Percentiles rank a stretch among this genome's conserved stretches.
Conservation (phyloP, 2,888 invertebrate species). For the Abrostola triplasia region DNA sequence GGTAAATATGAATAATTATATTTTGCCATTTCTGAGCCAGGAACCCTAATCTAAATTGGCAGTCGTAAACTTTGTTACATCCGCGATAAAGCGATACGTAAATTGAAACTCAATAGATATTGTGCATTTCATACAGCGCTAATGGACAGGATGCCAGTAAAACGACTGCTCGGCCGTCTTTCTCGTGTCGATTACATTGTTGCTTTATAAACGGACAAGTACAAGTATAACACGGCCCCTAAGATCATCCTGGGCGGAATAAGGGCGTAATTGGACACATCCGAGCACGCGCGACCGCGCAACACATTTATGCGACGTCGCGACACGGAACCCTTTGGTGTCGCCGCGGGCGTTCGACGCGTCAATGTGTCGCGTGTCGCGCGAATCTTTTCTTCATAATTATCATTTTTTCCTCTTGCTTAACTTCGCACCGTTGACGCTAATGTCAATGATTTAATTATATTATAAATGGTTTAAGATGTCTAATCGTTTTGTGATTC, state of each 20-base stretch:
- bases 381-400: slow-evolving; percentile 20
- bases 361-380: slow-evolving; percentile 22
- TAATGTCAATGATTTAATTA: slow-evolving; percentile 23
- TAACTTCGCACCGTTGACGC: slow-evolving; percentile 3
- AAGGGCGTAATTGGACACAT: slow-evolving; percentile 64
- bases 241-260: slow-evolving; percentile 46
- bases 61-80: slow-evolving; percentile 1
- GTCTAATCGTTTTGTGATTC: slow-evolving; percentile 41
- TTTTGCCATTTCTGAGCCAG: neutral
- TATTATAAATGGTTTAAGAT: slow-evolving; percentile 23
- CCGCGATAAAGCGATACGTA: slow-evolving; percentile 20
- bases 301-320: slow-evolving; percentile 56
- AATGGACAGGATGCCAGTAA: slow-evolving; percentile 42
- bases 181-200: slow-evolving; percentile 43
- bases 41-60: neutral
- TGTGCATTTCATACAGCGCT: slow-evolving; percentile 28
- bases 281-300: slow-evolving; percentile 59
- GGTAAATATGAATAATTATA: neutral
- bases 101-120: slow-evolving; percentile 31
- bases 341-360: slow-evolving; percentile 23
- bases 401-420: slow-evolving; percentile 17
- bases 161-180: slow-evolving; percentile 30
- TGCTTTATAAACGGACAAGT: slow-evolving; percentile 38
- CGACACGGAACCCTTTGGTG: slow-evolving; percentile 61
- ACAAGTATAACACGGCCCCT: slow-evolving; percentile 46